phyloP scores from a whole-genome alignment of 2,888 invertebrate genomes.

The Dastarcus helophoroides region DNA sequence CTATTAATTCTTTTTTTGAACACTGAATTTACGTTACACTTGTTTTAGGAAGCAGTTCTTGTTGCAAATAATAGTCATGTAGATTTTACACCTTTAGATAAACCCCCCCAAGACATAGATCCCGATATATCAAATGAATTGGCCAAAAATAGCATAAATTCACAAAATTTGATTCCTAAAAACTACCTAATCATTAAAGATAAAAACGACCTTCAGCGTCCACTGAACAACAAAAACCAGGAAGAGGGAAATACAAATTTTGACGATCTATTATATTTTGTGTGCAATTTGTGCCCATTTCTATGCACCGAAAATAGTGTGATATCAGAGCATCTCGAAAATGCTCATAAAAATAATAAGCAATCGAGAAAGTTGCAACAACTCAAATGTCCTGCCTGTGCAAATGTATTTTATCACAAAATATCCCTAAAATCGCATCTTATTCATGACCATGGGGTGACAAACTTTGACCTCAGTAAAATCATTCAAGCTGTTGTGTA shows the following conservation, averaged over 20 bases:
- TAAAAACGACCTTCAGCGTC: too few species aligned
- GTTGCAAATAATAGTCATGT: too few species aligned
- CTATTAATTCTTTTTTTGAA: too few species aligned
- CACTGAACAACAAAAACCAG: slow-evolving; percentile 12
- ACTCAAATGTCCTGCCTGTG: slow-evolving; percentile 55
- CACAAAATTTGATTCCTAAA: too few species aligned
- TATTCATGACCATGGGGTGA: slow-evolving; percentile 57
- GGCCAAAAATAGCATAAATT: too few species aligned
- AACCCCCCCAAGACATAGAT: too few species aligned
- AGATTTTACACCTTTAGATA: too few species aligned
- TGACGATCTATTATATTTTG: slow-evolving; percentile 31
- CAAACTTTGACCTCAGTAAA: slow-evolving; percentile 45
- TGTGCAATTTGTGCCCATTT: slow-evolving; percentile 35
- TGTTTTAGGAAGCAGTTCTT: too few species aligned
- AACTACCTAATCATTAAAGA: too few species aligned
- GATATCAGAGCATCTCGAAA: slow-evolving; percentile 32
- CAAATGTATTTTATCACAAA: slow-evolving; percentile 51
- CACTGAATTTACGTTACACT: too few species aligned
- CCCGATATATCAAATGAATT: too few species aligned
- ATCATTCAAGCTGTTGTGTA: slow-evolving; percentile 45
- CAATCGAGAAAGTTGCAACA: slow-evolving; percentile 43
- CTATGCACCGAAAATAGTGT: slow-evolving; percentile 31
- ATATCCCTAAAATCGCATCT: slow-evolving; percentile 53
- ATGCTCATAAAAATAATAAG: slow-evolving; percentile 41
- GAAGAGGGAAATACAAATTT: slow-evolving; percentile 19